Base-by-base conservation (phyloP, 1,140 invertebrate genomes). In the Agrypnia vestita region DNA sequence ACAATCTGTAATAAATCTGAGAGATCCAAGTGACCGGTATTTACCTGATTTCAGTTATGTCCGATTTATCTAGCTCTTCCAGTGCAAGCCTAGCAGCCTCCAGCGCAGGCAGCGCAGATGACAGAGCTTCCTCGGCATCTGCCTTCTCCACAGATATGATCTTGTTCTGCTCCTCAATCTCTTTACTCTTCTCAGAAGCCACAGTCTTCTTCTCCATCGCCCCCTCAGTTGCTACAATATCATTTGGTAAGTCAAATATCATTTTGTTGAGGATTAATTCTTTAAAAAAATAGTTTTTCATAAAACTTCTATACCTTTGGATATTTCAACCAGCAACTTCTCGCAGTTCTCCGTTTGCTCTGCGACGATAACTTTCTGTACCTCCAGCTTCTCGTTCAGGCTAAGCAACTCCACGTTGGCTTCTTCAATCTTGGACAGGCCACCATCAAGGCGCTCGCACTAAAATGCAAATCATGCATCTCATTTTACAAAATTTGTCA, bases 11-110 rank as follows among this genome's bases (percentile, higher is more conserved):
- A n/a, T n/a, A n/a, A n/a, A n/a, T n/a, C n/a, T n/a, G n/a, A n/a
- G n/a, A n/a, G n/a, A n/a, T n/a, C n/a, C n/a, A n/a, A n/a, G n/a
- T n/a, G n/a, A n/a, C n/a, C n/a, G n/a, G n/a, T n/a, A n/a, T 15
- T 10, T 76, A 90, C 91, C 92, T 91, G 83, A 98, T 97, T 91
- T 98, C 96, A 44, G 96, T 96, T 79, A 98, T 97, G 85, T 97
- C 96, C 0, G 93, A 91, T 87, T 97, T 97, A 55, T 97, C 94
- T 9, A 98, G 88, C 80, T 96, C 94, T 8, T 92, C 90, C 0
- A 98, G 89, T 0, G 96, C 96, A 3, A 93, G 80, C 85, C 93
- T 91, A 0, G 96, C 96, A n/a, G 92, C 92, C 83, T 96, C 94
- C 0, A 98, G 86, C 0, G 93, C 95, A 0, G 96, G 96, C 84